Conservation (phyloP, 2,797 vertebrate species). For the Scarus forsteni region DNA sequence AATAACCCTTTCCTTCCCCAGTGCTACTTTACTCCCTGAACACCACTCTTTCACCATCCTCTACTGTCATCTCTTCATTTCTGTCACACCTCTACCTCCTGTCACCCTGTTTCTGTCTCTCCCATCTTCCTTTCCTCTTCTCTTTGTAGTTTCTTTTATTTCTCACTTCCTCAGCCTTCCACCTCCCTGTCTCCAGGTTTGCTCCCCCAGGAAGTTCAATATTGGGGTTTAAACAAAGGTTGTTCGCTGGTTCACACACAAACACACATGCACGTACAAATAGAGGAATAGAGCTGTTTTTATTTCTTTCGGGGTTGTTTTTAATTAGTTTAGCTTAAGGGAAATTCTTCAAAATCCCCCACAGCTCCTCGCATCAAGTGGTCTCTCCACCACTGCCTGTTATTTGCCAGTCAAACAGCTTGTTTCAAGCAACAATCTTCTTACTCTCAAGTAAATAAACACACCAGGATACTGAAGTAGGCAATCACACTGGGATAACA, state of each 20-base stretch:
- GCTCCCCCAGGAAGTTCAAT: slow-evolving; percentile 39
- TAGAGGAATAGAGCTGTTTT: slow-evolving; percentile 3
- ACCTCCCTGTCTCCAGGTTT: slow-evolving; percentile 27
- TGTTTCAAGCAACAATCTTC: slow-evolving; percentile 11
- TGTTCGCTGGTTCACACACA: slow-evolving; percentile 6
- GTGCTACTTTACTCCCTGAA: slow-evolving; percentile 16
- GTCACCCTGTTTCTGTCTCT: slow-evolving; percentile 19
- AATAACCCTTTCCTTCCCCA: slow-evolving; percentile 11
- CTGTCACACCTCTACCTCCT: slow-evolving; percentile 13
- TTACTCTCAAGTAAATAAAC: slow-evolving; percentile 13
- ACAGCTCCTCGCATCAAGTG: slow-evolving; percentile 43
- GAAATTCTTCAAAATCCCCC: slow-evolving; percentile 29
- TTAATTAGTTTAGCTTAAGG: slow-evolving; percentile 56
- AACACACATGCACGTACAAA: slow-evolving; percentile 12
- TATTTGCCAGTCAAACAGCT: slow-evolving; percentile 37
- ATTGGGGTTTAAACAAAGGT: slow-evolving; percentile 57
- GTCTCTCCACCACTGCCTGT: slow-evolving; percentile 28
- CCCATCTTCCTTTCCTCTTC: not conserved
- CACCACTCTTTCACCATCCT: slow-evolving; percentile 24
- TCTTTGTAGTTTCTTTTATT: slow-evolving; percentile 6
- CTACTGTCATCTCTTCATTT: slow-evolving; percentile 16
- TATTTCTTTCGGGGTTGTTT: slow-evolving; percentile 35
- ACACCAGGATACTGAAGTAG: slow-evolving; percentile 3
- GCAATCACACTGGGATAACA: slow-evolving; percentile 17
- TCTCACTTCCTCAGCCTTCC: slow-evolving; percentile 3